Percentiles rank a stretch among this genome's conserved stretches.
These are phyloP conservation scores for Lepus townsendii DNA, from an alignment of 2,797 vertebrate species.

Conservation along the genomic window DNA sequence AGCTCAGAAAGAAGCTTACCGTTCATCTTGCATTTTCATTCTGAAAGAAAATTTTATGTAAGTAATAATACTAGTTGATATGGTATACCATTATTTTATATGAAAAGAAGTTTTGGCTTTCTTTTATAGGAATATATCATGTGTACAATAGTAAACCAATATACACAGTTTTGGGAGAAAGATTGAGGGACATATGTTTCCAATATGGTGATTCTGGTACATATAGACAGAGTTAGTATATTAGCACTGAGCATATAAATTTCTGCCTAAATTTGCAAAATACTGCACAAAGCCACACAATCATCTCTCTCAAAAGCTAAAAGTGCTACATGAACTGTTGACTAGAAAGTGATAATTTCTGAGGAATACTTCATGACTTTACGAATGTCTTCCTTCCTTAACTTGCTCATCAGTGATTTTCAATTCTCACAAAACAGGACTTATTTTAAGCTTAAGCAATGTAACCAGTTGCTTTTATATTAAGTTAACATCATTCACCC, in stretches of 20 bases:
- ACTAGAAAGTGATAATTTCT: neutral
- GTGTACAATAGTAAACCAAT: neutral
- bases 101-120: neutral
- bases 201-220: neutral
- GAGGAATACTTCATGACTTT: neutral
- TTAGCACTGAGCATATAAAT: neutral
- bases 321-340: neutral
- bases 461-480: constrained; percentile 79
- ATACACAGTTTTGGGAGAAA: neutral
- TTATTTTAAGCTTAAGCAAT: constrained; percentile 80
- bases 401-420: constrained; percentile 37
- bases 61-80: neutral
- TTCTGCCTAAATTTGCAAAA: neutral
- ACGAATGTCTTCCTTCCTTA: neutral
- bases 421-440: constrained; percentile 18
- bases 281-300: too few species aligned
- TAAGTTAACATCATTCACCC: constrained; percentile 74
- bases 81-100: neutral
- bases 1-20: constrained; percentile 3
- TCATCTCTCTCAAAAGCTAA: neutral
- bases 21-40: neutral
- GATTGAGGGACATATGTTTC: neutral
- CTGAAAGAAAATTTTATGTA: constrained; percentile 29
- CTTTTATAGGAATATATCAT: neutral
- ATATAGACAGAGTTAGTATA: neutral